Conservation (phyloP, 2,888 invertebrate genomes). For the Limnephilus auricula region DNA sequence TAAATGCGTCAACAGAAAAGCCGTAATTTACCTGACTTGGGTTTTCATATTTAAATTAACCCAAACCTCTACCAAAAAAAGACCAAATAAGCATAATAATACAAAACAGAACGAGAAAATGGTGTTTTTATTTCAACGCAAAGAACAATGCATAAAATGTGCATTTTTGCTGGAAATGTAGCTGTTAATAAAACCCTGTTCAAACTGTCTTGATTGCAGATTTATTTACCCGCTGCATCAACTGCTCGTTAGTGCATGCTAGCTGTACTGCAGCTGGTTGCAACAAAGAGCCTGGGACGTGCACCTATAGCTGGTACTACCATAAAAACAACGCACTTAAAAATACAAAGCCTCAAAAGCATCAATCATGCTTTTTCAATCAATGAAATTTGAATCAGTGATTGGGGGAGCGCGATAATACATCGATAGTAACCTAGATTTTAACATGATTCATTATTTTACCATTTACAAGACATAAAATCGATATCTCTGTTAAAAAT, state of each 20-base stretch:
- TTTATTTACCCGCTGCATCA: slow-evolving; percentile 35
- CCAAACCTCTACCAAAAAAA: neutral
- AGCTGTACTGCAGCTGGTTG: neutral
- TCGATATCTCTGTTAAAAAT: too few species aligned
- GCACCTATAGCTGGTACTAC: neutral
- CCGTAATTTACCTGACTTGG: neutral
- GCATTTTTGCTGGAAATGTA: neutral
- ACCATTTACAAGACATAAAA: neutral
- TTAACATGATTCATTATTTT: neutral
- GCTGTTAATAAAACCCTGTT: neutral
- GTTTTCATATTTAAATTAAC: neutral
- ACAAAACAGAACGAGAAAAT: neutral
- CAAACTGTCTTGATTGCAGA: slow-evolving; percentile 41
- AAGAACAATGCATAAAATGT: neutral
- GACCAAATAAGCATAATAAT: neutral
- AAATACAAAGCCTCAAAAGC: neutral
- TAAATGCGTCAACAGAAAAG: neutral
- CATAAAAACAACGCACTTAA: neutral
- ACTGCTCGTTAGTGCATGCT: slow-evolving; percentile 31
- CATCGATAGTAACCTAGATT: neutral
- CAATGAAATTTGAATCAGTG: neutral
- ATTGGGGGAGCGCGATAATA: neutral
- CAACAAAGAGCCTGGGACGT: neutral
- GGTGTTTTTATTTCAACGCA: neutral
- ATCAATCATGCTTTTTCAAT: neutral